Base-by-base conservation (phyloP, 1,140 invertebrate species). In the Campoletis sonorensis region DNA sequence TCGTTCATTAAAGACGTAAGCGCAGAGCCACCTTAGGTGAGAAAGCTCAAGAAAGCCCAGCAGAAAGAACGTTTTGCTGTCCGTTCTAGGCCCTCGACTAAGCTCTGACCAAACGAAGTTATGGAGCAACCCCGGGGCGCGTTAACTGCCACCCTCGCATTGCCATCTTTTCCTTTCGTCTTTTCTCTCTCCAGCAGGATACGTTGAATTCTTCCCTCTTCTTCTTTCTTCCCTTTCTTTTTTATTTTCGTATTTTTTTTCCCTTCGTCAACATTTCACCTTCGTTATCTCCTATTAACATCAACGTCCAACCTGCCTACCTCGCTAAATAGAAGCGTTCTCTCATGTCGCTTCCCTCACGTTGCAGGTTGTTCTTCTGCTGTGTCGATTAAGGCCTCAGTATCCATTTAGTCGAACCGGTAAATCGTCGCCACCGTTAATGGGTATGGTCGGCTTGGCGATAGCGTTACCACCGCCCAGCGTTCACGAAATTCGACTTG, bases 401-500 rank as follows among this genome's bases (percentile, higher is more conserved):
- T 97, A 98, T 90, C 96, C 96, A 64, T 98, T 98, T 93, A 97
- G 96, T 40, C 96, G 98, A 91, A 95, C 95, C 79, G 94, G 97
- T 85, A 97, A 98, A 90, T 95, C 96, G 4, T 91, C 93, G 5
- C 96, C 97, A 8, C 95, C 96, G 13, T 92, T 98, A 33, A 93
- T 99, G 84, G 98, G 98, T 5, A 96, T 99, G 95, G 97, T 99
- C 40, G 98, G 96, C 0, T 88, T 99, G 80, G 98, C 98, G 67
- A 98, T 99, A 79, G 98, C 98, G 0, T 93, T 99, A 71, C 98
- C 98, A 73, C 98, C 98, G 5, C 98, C 98, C 2, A 98, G 97
- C 67, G 97, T 99, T 67, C 98, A 99, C 88, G 98, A 99, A 93
- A 98, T 99, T 77, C 94, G 98, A 77, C 94, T 99, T 79, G 98